These are phyloP conservation scores for Melanargia galathea DNA, from an alignment of 2,888 invertebrate genomes.

Conservation along the genomic window DNA sequence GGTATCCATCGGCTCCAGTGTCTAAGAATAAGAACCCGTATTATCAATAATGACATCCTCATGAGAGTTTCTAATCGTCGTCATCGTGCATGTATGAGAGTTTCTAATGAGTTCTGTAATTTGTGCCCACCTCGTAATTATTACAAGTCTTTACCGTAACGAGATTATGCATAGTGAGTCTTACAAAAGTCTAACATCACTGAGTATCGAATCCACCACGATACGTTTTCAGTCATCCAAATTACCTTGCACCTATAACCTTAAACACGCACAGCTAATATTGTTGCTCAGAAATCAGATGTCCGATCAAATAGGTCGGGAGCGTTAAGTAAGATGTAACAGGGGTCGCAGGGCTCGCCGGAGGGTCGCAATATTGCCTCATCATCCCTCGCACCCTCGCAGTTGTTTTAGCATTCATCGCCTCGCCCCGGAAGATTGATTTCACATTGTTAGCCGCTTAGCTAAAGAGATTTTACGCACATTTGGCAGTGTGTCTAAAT, in stretches of 20 bases:
- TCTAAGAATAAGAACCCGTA: no score
- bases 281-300: slow-evolving; percentile 64
- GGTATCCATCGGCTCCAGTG: no score
- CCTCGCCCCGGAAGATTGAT: slow-evolving; percentile 67
- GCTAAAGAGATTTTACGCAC: slow-evolving; percentile 53
- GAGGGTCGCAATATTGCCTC: slow-evolving; percentile 79
- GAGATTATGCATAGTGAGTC: no score
- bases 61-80: no score
- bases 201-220: no score
- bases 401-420: slow-evolving; percentile 81
- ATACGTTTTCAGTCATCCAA: slow-evolving; percentile 24
- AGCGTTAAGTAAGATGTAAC: slow-evolving; percentile 77
- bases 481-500: slow-evolving; percentile 34
- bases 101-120: no score
- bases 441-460: slow-evolving; percentile 63
- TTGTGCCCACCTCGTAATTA: no score
- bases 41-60: no score
- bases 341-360: slow-evolving; percentile 64
- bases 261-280: slow-evolving; percentile 52
- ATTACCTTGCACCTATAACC: slow-evolving; percentile 24
- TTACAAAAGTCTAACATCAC: no score
- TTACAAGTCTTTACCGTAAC: no score
- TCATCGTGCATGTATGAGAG: no score
- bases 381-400: slow-evolving; percentile 80
- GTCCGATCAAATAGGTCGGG: slow-evolving; percentile 67